phyloP scores from a whole-genome alignment of 1,140 invertebrate genomes.

The Magallana ariakensis region DNA sequence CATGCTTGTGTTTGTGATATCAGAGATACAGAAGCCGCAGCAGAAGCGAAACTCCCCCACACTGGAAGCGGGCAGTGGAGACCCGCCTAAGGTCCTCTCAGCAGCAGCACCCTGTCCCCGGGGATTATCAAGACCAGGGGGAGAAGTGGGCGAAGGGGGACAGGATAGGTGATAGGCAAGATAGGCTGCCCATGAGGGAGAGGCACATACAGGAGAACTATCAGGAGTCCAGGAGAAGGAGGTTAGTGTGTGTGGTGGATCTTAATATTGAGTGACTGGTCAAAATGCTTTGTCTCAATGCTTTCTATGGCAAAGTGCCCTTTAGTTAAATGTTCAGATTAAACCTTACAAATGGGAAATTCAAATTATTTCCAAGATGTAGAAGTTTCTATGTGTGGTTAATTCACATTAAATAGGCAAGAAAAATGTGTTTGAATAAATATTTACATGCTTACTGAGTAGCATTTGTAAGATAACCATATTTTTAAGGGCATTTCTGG shows the following conservation, averaged over 20 bases:
- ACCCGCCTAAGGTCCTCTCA: slow-evolving; percentile 47
- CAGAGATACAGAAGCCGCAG: slow-evolving; percentile 68
- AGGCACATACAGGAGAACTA: slow-evolving; percentile 26
- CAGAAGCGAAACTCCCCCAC: slow-evolving; percentile 68
- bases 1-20: not conserved
- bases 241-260: not conserved
- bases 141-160: slow-evolving; percentile 63
- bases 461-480: too few relatives aligned
- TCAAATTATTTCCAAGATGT: too few relatives aligned
- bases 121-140: slow-evolving; percentile 45
- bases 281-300: too few relatives aligned
- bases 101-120: slow-evolving; percentile 48
- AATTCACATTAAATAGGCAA: too few relatives aligned
- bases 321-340: too few relatives aligned
- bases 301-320: too few relatives aligned
- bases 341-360: too few relatives aligned
- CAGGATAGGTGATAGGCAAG: not conserved
- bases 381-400: too few relatives aligned
- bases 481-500: too few relatives aligned
- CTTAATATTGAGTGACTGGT: too few relatives aligned
- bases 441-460: too few relatives aligned
- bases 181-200: slow-evolving; percentile 6
- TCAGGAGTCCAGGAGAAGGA: not conserved
- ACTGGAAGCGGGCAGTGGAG: slow-evolving; percentile 68
- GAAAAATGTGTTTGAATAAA: too few relatives aligned